These are phyloP conservation scores for Theretra japonica DNA, from an alignment of 2,888 invertebrate species.

Conservation along the genomic window DNA sequence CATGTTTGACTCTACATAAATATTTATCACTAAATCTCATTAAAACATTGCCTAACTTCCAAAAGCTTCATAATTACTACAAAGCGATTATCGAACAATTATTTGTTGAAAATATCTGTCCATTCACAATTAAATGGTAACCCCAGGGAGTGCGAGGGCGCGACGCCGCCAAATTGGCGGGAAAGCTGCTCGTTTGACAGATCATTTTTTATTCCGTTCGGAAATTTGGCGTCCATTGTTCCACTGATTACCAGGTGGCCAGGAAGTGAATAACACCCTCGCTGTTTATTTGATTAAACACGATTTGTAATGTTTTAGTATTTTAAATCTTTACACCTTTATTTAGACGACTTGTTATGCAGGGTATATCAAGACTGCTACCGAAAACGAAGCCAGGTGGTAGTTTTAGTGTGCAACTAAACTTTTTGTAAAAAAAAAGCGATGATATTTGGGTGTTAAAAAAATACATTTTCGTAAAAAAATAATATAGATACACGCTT, in stretches of 20 bases:
- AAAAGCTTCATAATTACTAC: background rate
- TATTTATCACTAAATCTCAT: no score
- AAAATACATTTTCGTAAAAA: no score
- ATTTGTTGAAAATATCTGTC: background rate
- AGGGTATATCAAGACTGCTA: no score
- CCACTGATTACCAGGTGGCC: conserved; percentile 75
- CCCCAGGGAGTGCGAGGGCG: conserved; percentile 65
- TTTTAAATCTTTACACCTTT: conserved; percentile 24
- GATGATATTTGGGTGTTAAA: no score
- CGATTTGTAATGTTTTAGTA: conserved; percentile 31
- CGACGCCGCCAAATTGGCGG: conserved; percentile 76
- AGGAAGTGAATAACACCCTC: conserved; percentile 66
- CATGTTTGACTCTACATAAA: no score
- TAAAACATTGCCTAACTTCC: no score
- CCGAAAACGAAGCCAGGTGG: no score
- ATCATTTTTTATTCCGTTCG: conserved; percentile 80
- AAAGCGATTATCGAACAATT: background rate
- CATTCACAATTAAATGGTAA: conserved; percentile 47
- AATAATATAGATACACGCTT: no score
- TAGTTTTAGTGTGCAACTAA: background rate
- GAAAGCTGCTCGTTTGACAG: conserved; percentile 77
- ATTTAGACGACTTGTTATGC: background rate
- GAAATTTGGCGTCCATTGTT: conserved; percentile 72
- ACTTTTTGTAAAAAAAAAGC: no score
- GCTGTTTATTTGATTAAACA: conserved; percentile 35